Conservation (phyloP, 2,797 vertebrate species). For the Potorous gilbertii region DNA sequence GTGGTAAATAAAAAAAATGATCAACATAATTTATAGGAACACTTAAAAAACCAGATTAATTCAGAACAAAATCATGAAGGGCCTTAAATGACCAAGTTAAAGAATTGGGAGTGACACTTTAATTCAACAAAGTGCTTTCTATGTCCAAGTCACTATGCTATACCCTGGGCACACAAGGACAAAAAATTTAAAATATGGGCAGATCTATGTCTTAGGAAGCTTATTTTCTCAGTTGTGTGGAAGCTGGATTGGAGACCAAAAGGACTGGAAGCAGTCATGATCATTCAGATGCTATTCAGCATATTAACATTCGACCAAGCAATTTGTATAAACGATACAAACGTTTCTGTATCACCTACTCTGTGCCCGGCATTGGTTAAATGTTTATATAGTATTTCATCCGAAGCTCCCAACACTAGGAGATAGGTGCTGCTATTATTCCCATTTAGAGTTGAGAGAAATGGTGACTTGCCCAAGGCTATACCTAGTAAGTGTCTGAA, state of each 20-base stretch:
- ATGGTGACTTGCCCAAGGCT: not conserved
- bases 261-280: not conserved
- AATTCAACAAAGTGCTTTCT: not conserved
- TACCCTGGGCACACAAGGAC: not conserved
- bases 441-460: not conserved
- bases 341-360: not conserved
- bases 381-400: not conserved
- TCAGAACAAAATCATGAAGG: not conserved
- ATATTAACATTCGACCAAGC: not conserved
- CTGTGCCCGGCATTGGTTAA: not conserved
- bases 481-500: not conserved
- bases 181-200: not conserved
- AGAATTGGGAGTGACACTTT: not conserved
- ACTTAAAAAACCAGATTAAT: not conserved
- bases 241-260: not conserved
- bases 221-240: not conserved
- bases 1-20: conserved; percentile 48
- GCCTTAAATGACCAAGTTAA: not conserved
- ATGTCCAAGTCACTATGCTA: not conserved
- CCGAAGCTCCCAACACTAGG: no score
- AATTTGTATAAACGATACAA: not conserved
- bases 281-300: not conserved
- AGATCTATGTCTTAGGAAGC: not conserved
- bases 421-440: not conserved
- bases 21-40: conserved; percentile 7